Conservation (phyloP, 2,888 invertebrate genomes). For the Poecilus cupreus region DNA sequence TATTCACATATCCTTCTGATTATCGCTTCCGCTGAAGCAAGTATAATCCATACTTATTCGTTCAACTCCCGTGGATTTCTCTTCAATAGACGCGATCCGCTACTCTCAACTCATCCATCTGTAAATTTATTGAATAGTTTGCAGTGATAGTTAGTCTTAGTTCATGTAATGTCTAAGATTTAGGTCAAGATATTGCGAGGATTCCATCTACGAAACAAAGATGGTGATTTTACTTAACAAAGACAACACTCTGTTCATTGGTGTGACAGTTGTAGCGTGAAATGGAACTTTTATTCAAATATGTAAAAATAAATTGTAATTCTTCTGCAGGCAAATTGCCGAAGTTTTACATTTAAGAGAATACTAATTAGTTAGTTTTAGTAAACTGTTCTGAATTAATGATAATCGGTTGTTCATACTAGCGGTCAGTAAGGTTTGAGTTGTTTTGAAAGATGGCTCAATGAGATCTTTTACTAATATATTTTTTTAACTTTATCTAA, state of each 20-base stretch:
- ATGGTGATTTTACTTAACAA: constrained; percentile 10
- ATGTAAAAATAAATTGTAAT: neutral
- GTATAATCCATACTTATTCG: no score
- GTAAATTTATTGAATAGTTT: constrained; percentile 2
- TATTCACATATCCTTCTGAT: no score
- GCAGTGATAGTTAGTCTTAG: neutral
- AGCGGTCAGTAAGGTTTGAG: no score
- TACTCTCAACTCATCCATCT: neutral
- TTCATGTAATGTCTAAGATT: neutral
- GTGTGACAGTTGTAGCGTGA: neutral
- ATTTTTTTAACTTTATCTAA: no score
- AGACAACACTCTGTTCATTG: neutral
- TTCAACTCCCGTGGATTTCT: no score
- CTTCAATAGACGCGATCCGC: no score
- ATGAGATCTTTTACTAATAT: no score
- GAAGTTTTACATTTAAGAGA: neutral
- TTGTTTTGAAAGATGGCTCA: no score
- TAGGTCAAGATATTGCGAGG: neutral
- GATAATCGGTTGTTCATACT: no score
- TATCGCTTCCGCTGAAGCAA: no score
- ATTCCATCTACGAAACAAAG: neutral
- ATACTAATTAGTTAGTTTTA: no score
- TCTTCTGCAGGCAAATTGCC: neutral
- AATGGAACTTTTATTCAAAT: constrained; percentile 13
- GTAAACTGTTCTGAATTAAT: no score